Evolutionary conservation across 2,113 vertebrate species (phyloP), one percentile per base, ranked within the genome.

Genomic region (Saccopteryx leptura): DNA sequence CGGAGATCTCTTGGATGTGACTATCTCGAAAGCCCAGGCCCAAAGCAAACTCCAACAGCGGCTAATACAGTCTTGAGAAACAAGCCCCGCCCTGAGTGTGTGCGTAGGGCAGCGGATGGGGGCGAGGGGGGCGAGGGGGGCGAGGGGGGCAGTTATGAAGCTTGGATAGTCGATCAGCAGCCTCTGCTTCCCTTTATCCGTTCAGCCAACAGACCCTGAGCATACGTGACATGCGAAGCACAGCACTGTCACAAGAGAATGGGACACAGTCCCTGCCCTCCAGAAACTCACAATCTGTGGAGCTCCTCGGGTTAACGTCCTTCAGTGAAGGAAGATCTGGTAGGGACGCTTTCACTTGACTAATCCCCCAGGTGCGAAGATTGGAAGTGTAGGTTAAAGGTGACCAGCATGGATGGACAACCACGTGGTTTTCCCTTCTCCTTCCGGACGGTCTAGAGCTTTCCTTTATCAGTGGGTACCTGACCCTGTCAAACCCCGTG

Each of bases 151-250:
- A 50, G n/a, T 28, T 21, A n/a, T 7, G 19, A 60, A 24, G 46
- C 50, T 3, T 54, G 72, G 23, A 4, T 18, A 1, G 4, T 56
- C 39, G 7, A 28, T 23, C 21, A 6, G 54, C 19, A 54, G 26
- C 8, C 23, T 65, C 28, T 2, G 4, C 39, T 52, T 48, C 56
- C 63, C 50, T 56, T 69, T 26, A 9, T 19, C 17, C 13, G 9
- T 28, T 12, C 72, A 18, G 74, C 54, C 78, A 4, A 4, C 4
- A 46, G 91, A 39, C 24, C 13, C 78, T 2, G 9, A 2, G 9
- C 21, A 4, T 0, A 1, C 0, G 14, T 54, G 8, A 0, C 4
- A 19, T 6, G 48, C 14, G 18, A 23, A 46, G 60, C 56, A 2
- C 2, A 1, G 26, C 31, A 26, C 39, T 9, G 60, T 21, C 13